Evolutionary conservation across 23 tunicate species (phyloP).

Genomic region (Phallusia fumigata): DNA sequence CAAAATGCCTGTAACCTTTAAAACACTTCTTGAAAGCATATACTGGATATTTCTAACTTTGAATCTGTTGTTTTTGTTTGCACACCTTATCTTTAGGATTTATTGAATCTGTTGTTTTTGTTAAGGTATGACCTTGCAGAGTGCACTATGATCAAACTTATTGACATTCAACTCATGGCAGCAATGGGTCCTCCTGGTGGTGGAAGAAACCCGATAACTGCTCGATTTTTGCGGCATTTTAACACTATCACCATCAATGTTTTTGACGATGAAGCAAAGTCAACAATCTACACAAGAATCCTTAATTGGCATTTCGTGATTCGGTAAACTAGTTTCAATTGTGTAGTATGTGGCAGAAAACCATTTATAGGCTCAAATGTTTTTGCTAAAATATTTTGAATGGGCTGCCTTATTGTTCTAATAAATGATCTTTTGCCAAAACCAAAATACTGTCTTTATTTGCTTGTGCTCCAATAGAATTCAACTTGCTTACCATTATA

Average conservation of each 20-base stretch:
- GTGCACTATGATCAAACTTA: conserved; percentile 78
- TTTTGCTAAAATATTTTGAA: too few species aligned
- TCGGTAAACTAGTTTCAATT: conserved; percentile 32
- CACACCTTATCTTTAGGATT: background rate
- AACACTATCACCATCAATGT: conserved; percentile 87
- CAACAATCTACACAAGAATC: conserved; percentile 80
- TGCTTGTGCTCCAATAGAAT: too few species aligned
- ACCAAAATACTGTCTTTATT: too few species aligned
- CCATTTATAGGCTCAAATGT: too few species aligned
- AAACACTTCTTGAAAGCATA: too few species aligned
- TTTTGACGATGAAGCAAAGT: conserved; percentile 84
- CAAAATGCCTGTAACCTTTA: too few species aligned
- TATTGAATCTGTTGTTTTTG: too few species aligned
- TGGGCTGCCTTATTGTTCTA: too few species aligned
- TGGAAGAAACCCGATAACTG: conserved; percentile 95
- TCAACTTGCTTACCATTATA: too few species aligned
- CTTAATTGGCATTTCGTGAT: conserved; percentile 90
- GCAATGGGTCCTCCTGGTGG: conserved; percentile 99
- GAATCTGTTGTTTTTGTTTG: background rate
- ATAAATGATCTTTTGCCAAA: too few species aligned
- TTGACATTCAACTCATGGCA: conserved; percentile 95
- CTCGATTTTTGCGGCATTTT: conserved; percentile 95
- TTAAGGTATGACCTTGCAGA: conserved; percentile 87
- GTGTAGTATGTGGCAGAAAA: too few species aligned
- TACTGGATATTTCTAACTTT: background rate